A percentile compares a stretch with the other conserved stretches of the same genome.
Conservation (phyloP, 2,797 vertebrate genomes). For the Alfaro cultratus region DNA sequence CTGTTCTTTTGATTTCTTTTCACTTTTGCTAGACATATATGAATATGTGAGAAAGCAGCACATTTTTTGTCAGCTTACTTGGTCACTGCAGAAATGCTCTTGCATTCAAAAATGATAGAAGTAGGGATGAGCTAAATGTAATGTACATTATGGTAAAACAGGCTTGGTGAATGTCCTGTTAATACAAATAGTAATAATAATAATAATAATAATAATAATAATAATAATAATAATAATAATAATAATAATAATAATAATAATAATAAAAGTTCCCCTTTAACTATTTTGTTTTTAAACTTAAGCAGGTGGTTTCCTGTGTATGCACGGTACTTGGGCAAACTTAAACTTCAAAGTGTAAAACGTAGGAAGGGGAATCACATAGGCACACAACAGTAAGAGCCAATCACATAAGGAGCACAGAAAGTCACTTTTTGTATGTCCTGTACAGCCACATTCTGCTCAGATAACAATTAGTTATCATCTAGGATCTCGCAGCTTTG, state of each 20-base stretch:
- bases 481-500: constrained; percentile 2
- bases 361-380: constrained; percentile 26
- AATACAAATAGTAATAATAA: background rate
- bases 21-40: background rate
- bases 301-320: constrained; percentile 47
- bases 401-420: constrained; percentile 27
- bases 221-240: background rate
- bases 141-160: constrained; percentile 33
- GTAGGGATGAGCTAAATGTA: constrained; percentile 34
- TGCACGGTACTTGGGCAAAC: constrained; percentile 23
- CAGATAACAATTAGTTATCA: background rate
- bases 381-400: constrained; percentile 21
- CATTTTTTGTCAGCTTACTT: background rate
- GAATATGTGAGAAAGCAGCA: background rate
- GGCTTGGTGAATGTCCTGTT: constrained; percentile 38
- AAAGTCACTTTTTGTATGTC: constrained; percentile 34
- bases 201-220: background rate
- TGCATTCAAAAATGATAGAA: background rate
- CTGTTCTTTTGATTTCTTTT: background rate
- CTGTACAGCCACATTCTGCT: constrained; percentile 2
- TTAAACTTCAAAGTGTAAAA: constrained; percentile 32
- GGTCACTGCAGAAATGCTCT: background rate
- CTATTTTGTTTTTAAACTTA: constrained; percentile 40
- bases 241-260: too few species aligned
- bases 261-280: background rate